A percentile compares a stretch with the other conserved stretches of the same genome.
phyloP scores from a whole-genome alignment of 2,113 vertebrate species.

The Pluvianellus socialis region DNA sequence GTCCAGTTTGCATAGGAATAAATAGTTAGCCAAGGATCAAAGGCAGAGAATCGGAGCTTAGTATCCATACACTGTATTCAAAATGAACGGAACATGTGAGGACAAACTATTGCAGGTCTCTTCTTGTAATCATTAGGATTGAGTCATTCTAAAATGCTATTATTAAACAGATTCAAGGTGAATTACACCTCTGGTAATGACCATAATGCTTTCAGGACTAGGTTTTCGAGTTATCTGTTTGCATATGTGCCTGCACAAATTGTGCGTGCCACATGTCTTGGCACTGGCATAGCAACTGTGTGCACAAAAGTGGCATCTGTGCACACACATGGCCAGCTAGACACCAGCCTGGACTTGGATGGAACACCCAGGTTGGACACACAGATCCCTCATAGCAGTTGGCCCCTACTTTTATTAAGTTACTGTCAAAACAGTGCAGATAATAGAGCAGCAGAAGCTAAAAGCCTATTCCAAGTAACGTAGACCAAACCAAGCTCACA shows the following conservation, averaged over 20 bases:
- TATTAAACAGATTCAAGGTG: neutral
- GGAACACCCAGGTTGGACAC: neutral
- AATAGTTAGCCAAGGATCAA: neutral
- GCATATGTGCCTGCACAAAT: neutral
- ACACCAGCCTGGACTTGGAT: neutral
- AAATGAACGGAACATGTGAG: neutral
- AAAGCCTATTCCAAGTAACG: neutral
- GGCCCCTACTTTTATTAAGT: neutral
- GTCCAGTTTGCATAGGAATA: neutral
- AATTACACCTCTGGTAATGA: neutral
- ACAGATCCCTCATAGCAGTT: neutral
- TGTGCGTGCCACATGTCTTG: neutral
- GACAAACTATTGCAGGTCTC: neutral
- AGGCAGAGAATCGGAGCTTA: neutral
- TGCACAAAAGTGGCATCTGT: neutral
- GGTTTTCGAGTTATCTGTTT: neutral
- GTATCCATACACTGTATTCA: neutral
- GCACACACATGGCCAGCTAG: neutral
- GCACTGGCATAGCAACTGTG: neutral
- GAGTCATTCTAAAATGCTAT: neutral
- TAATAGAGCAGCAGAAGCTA: neutral
- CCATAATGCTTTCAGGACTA: neutral
- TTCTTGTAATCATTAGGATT: neutral
- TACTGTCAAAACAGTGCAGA: neutral
- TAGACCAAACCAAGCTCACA: rapidly evolving